Base-by-base conservation (phyloP, 2,797 vertebrate species). In the Ceryle rudis region DNA sequence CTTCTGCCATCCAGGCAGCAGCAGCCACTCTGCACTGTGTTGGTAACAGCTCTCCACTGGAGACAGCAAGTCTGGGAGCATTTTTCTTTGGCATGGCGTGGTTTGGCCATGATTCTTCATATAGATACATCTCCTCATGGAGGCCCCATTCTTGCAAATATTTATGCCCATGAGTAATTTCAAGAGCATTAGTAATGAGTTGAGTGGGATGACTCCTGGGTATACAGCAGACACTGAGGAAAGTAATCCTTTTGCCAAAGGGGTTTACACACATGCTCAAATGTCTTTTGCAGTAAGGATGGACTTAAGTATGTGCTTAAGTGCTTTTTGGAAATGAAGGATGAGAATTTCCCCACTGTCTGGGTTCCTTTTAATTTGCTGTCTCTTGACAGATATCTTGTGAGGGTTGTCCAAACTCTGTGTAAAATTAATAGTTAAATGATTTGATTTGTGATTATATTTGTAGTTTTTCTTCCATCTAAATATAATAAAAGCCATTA, bases 91-190 rank as follows among this genome's bases (percentile, higher is more conserved):
- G 54, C 74, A 47, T 87, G 91, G 84, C 86, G 89, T 54, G 20
- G 16, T 60, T 89, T 91, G 95, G 74, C 71, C 86, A 54, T 44
- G 86, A 65, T 81, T 89, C 91, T 64, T 89, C 84, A 66, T 15
- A 54, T 11, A 72, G 66, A 82, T 35, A 33, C 67, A 77, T 60
- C 58, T 97, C 79, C 67, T 77, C 42, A 23, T 57, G 33, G n/a
- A 81, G 72, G 57, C 72, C 81, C 22, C 19, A 0, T 78, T 88
- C 69, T 61, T 7, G 11, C 71, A 58, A 90, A 90, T 92, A 66
- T 95, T 96, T 93, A 49, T 71, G 25, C 57, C 82, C 67, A 2
- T 73, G 89, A 95, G 72, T 66, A 91, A 95, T 82, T 90, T 70
- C 69, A 44, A 93, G 81, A 70, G 71, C 29, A n/a, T 85, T 60